A percentile compares a stretch with the other conserved stretches of the same genome.
These are phyloP conservation scores for Mactra quadrangularis DNA, from an alignment of 1,140 invertebrate species.

Conservation along the genomic window DNA sequence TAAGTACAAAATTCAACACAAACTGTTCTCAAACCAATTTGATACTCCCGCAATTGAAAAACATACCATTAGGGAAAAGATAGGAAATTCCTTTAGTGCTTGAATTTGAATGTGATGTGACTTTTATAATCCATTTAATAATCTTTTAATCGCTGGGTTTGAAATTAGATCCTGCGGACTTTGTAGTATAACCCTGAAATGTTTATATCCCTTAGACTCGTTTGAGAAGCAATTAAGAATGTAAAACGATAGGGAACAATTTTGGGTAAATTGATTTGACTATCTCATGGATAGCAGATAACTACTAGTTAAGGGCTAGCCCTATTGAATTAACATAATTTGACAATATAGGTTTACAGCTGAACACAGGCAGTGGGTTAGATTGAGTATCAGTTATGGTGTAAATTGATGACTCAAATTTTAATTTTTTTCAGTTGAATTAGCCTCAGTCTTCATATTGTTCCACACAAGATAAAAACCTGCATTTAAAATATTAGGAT, in stretches of 20 bases:
- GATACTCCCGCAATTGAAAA: too few species aligned
- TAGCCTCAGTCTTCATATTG: too few species aligned
- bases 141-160: slow-evolving; percentile 36
- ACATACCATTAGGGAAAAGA: neutral
- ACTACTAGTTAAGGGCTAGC: slow-evolving; percentile 5
- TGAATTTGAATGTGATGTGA: slow-evolving; percentile 12
- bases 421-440: too few species aligned
- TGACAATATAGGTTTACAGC: slow-evolving; percentile 30
- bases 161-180: slow-evolving; percentile 5
- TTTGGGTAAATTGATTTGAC: slow-evolving; percentile 34
- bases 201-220: slow-evolving; percentile 16
- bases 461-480: too few species aligned
- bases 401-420: too few species aligned
- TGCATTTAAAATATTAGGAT: too few species aligned
- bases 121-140: slow-evolving; percentile 40
- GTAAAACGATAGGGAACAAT: slow-evolving; percentile 29
- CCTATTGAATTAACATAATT: slow-evolving; percentile 22
- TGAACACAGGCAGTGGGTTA: slow-evolving; percentile 5
- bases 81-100: slow-evolving; percentile 22
- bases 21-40: too few species aligned
- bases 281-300: slow-evolving; percentile 9
- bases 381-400: neutral
- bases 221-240: slow-evolving; percentile 25
- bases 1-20: too few species aligned
- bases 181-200: slow-evolving; percentile 33